Conservation (phyloP, 2,113 vertebrate genomes). For the Brachypodius melanocephalos region DNA sequence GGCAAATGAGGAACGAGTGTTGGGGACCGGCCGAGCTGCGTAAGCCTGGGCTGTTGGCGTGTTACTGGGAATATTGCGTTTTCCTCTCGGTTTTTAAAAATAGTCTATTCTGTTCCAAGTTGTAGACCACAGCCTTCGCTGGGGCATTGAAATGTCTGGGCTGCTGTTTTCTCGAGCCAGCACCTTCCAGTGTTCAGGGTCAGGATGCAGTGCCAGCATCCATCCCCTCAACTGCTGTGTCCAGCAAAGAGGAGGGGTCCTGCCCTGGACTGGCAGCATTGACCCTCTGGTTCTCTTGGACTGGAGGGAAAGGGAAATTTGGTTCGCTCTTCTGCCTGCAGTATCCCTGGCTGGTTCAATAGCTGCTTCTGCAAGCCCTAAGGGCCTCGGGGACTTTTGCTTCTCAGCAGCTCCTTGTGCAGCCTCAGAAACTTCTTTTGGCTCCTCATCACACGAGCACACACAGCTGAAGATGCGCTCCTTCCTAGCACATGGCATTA, state of each 20-base stretch:
- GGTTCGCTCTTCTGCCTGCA: neutral
- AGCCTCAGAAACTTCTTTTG: neutral
- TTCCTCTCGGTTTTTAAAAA: slow-evolving; percentile 4
- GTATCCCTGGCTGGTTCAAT: neutral
- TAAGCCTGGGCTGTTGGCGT: neutral
- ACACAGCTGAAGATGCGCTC: neutral
- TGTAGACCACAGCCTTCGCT: neutral
- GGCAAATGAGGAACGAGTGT: neutral
- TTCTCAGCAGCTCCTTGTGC: neutral
- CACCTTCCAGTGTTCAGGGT: neutral
- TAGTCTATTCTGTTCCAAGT: slow-evolving; percentile 23
- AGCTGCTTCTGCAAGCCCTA: neutral
- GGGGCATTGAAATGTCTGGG: neutral
- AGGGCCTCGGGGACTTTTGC: neutral
- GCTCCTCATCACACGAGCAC: neutral
- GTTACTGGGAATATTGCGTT: neutral
- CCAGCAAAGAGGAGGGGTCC: neutral
- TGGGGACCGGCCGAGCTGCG: neutral
- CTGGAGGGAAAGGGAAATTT: neutral
- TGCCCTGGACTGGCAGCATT: neutral
- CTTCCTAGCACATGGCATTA: rapidly evolving
- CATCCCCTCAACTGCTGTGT: rapidly evolving
- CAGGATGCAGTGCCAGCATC: rapidly evolving
- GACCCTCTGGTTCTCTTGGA: neutral
- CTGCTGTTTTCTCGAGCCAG: neutral